Evolutionary conservation across 2,888 invertebrate species (phyloP).

Genomic region (Lycocerus yunnanus): DNA sequence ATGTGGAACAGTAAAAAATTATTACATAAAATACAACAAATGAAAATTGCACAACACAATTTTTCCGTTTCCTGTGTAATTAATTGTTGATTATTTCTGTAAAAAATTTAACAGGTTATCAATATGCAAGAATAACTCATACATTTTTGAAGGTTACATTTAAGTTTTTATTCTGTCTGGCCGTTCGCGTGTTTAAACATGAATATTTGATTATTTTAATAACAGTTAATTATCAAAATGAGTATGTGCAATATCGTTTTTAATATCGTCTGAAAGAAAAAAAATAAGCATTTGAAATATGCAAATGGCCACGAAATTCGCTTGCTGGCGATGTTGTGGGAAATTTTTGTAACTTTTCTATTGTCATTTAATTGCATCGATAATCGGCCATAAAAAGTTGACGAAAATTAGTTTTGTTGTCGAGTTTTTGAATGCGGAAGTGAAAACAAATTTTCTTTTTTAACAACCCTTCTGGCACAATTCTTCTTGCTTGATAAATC

Average conservation of each 20-base stretch:
- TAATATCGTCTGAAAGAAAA: slow-evolving; percentile 4
- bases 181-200: slow-evolving; percentile 17
- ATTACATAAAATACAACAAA: neutral
- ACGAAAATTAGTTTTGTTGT: neutral
- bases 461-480: neutral
- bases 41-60: neutral
- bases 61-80: neutral
- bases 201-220: slow-evolving; percentile 16
- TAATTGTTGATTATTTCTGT: neutral
- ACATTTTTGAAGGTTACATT: slow-evolving; percentile 6
- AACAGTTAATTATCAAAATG: slow-evolving; percentile 20
- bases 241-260: slow-evolving; percentile 17
- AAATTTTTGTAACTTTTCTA: neutral
- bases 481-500: neutral
- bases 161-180: slow-evolving; percentile 15
- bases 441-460: neutral
- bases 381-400: neutral
- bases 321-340: neutral
- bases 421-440: neutral
- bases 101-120: neutral
- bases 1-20: neutral
- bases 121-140: slow-evolving; percentile 7
- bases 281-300: neutral
- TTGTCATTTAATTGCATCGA: neutral
- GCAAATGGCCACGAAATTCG: neutral